A percentile compares a stretch with the other conserved stretches of the same genome.
These are phyloP conservation scores for Micromys minutus DNA, from an alignment of 2,113 vertebrate genomes.

Conservation along the genomic window DNA sequence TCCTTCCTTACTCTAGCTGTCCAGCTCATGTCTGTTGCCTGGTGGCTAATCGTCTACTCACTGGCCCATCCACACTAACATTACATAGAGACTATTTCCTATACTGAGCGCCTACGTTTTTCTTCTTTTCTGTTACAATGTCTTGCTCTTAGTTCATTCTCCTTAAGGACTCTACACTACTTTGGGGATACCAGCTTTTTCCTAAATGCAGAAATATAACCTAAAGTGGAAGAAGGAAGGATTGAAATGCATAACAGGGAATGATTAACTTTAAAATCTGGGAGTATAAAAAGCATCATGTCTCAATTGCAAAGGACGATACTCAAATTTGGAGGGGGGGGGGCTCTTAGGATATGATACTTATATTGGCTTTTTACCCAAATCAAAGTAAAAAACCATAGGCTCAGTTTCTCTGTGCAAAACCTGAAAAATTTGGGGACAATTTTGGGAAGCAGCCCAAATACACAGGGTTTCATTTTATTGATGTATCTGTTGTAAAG, in stretches of 20 bases:
- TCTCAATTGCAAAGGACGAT: constrained; percentile 32
- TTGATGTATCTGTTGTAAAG: not conserved
- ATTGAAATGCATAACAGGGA: not conserved
- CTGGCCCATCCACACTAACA: not conserved
- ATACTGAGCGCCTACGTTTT: not conserved
- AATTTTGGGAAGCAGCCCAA: not conserved
- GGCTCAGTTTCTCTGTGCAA: not conserved
- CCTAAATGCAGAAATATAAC: constrained; percentile 17
- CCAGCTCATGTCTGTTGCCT: not conserved
- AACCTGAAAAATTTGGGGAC: constrained; percentile 3
- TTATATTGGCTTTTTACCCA: not conserved
- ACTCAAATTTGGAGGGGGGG: not conserved
- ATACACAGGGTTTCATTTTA: constrained; percentile 17
- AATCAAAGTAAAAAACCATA: not conserved
- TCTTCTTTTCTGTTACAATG: not conserved
- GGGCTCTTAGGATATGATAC: not conserved
- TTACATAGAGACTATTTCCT: not conserved
- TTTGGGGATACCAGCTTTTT: constrained; percentile 10
- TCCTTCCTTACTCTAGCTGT: not conserved
- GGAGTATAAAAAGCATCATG: not conserved
- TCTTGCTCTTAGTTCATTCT: not conserved
- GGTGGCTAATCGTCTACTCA: not conserved
- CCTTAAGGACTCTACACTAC: not conserved
- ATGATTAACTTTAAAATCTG: constrained; percentile 22
- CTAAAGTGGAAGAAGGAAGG: not conserved